Percentiles rank a stretch among this genome's conserved stretches.
Conservation (phyloP, 2,113 vertebrate species). For the Scomber scombrus region DNA sequence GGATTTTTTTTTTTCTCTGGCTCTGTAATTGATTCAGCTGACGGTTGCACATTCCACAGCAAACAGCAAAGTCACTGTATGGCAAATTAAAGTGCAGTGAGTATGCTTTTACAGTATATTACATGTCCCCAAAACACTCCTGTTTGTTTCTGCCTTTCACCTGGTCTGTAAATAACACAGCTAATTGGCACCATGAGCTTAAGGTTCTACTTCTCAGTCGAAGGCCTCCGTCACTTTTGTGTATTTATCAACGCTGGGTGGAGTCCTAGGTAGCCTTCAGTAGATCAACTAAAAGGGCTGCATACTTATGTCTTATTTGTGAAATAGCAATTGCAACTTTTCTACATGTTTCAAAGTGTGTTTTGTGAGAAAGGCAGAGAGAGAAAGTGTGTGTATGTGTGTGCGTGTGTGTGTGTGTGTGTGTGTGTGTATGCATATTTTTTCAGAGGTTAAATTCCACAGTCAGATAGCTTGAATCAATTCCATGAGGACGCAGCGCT, state of each 20-base stretch:
- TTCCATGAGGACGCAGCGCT: conserved; percentile 33
- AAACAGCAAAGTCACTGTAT: conserved; percentile 21
- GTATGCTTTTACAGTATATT: conserved; percentile 14
- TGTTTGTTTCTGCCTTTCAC: conserved; percentile 15
- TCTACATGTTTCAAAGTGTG: conserved; percentile 7
- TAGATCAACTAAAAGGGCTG: conserved; percentile 28
- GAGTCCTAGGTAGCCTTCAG: not conserved
- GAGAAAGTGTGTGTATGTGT: not conserved
- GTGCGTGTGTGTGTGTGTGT: conserved; percentile 5
- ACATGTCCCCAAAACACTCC: conserved; percentile 7
- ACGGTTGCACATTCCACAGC: conserved; percentile 22
- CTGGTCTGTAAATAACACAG: conserved; percentile 27
- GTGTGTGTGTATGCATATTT: not conserved
- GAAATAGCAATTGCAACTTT: conserved; percentile 38
- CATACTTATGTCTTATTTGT: conserved; percentile 33
- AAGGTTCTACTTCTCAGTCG: conserved; percentile 5
- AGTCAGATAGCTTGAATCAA: conserved; percentile 56
- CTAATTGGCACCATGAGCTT: conserved; percentile 1
- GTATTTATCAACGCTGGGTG: conserved; percentile 7
- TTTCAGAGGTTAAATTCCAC: conserved; percentile 36
- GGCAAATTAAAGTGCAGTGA: conserved; percentile 14
- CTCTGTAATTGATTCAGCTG: conserved; percentile 42
- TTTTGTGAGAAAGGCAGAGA: not conserved
- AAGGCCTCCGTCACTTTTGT: conserved; percentile 13
- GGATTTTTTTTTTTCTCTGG: conserved; percentile 18